A percentile compares a stretch with the other conserved stretches of the same genome.
Conservation (phyloP, 2,113 vertebrate genomes). For the Egretta garzetta region DNA sequence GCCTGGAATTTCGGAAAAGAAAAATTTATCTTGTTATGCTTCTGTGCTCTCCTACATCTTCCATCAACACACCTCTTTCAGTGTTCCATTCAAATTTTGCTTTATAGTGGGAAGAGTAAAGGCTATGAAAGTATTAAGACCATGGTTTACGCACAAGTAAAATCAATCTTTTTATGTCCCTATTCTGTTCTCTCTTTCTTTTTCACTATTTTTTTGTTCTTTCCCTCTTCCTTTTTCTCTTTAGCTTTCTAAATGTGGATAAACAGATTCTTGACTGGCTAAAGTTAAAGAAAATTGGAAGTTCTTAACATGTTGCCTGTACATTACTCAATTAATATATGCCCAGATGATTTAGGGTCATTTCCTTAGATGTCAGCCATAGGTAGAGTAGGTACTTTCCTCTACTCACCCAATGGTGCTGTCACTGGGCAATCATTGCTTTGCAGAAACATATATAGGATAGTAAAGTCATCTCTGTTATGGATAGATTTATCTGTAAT, state of each 20-base stretch:
- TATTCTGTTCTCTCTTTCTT: neutral
- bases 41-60: neutral
- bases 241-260: neutral
- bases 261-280: neutral
- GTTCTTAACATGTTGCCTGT: neutral
- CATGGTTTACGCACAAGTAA: neutral
- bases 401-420: too few relatives aligned
- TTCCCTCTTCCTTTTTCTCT: neutral
- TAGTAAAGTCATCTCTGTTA: neutral
- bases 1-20: neutral
- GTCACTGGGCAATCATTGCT: neutral
- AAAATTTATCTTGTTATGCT: neutral
- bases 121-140: neutral
- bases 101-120: neutral
- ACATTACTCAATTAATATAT: neutral
- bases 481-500: neutral
- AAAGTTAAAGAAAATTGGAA: neutral
- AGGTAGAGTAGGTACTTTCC: neutral
- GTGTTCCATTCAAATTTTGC: neutral
- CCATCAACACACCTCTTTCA: neutral
- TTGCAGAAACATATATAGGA: neutral
- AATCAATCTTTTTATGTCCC: neutral
- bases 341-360: neutral
- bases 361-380: neutral
- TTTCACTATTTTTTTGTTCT: neutral